Base-by-base conservation (phyloP, 2,113 vertebrate genomes). In the Amazona vittata region DNA sequence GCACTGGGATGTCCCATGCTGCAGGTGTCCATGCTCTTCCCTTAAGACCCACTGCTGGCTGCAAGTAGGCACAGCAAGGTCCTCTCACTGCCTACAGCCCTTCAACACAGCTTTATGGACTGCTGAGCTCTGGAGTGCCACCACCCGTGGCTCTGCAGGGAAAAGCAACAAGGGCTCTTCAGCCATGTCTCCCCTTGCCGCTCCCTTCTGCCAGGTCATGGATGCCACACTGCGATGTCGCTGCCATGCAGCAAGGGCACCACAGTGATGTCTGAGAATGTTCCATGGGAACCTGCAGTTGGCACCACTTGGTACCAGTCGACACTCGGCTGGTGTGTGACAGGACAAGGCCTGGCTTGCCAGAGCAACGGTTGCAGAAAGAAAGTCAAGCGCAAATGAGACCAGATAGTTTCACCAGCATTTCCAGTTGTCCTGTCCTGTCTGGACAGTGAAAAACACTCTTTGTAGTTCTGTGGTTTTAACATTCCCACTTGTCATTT, bases 171-270 rank as follows among this genome's bases (percentile, higher is more conserved):
- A 39, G 20, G 37, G 60, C 41, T 67, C 41, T 57, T n/a, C 43
- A 41, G 50, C 18, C 17, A 3, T 12, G 21, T 28, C n/a, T 84
- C 47, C 39, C 31, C 26, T 74, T 9, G 28, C 57, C 15, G 33
- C n/a, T 85, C 21, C 15, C 16, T 55, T 47, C 5, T 28, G 41
- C n/a, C 41, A 57, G 70, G 37, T 55, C 53, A 55, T 19, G 53
- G 28, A 55, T 55, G 53, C 57, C 57, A 9, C 41, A 37, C 33
- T 44, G 47, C 2, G 1, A 37, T 46, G 41, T 74, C 18, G 47
- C 28, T 1, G 2, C 55, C 15, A 4, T 5, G 28, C 3, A 5
- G 69, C 25, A 21, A 1, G 1, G 43, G 59, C 6, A 15, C 31
- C 29, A 41, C 8, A 8, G 29, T 14, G 50, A 17, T 2, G 2